Evolutionary conservation across 2,888 invertebrate genomes (phyloP).

Genomic region (Plagodis dolabraria): DNA sequence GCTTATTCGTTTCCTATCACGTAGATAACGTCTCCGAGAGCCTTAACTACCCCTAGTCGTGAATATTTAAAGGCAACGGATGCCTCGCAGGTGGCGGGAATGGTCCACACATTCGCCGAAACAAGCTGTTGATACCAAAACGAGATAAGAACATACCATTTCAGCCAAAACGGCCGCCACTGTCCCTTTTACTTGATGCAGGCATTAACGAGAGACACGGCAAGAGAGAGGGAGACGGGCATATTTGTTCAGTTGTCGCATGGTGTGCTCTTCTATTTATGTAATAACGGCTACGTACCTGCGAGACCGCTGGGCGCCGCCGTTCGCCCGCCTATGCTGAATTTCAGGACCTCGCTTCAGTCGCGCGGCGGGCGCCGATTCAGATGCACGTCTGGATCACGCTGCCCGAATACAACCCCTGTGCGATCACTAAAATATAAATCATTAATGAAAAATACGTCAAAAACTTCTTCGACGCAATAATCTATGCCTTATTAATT

Average conservation of each 20-base stretch:
- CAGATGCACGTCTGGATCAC: conserved; percentile 41
- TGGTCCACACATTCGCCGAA: conserved; percentile 25
- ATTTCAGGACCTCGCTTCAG: conserved; percentile 47
- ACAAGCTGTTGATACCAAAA: conserved; percentile 37
- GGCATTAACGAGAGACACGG: conserved; percentile 15
- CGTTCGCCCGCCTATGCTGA: conserved; percentile 40
- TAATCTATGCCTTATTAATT: conserved; percentile 51
- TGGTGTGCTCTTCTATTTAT: conserved; percentile 42
- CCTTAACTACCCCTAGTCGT: conserved; percentile 26
- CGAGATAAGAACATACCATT: conserved; percentile 27
- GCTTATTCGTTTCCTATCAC: conserved; percentile 4
- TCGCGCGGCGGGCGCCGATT: conserved; percentile 66
- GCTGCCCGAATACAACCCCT: conserved; percentile 34
- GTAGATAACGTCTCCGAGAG: background rate
- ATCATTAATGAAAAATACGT: conserved; percentile 68
- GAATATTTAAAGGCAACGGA: conserved; percentile 41
- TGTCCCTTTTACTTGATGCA: conserved; percentile 27
- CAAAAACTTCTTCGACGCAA: conserved; percentile 43
- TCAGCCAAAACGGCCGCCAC: conserved; percentile 12
- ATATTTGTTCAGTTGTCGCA: conserved; percentile 27
- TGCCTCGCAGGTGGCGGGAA: conserved; percentile 33
- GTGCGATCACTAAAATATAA: conserved; percentile 54
- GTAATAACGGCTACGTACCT: conserved; percentile 52
- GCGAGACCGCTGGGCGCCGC: conserved; percentile 76
- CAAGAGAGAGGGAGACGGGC: conserved; percentile 37